phyloP scores from a whole-genome alignment of 2,797 vertebrate genomes.

The Lagorchestes hirsutus region DNA sequence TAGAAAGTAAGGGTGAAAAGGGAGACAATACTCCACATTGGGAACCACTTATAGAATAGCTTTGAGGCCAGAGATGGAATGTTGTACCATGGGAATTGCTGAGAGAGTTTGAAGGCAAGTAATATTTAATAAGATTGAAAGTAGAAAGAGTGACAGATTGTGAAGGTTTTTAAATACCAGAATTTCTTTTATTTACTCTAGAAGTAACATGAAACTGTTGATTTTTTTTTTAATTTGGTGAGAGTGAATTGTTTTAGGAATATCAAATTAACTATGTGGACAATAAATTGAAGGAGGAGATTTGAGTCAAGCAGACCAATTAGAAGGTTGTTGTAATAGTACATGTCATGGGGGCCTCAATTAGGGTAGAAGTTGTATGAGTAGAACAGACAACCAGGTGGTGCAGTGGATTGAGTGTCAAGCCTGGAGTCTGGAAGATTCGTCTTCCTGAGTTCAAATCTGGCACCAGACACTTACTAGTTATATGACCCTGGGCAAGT shows the following conservation, averaged over 20 bases:
- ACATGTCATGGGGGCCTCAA: neutral
- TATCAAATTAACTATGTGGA: neutral
- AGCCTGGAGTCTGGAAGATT: neutral
- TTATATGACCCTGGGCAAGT: neutral
- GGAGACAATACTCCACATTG: neutral
- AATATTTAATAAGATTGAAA: neutral
- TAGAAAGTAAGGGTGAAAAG: neutral
- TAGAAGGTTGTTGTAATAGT: neutral
- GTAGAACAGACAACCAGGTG: neutral
- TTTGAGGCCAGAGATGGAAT: neutral
- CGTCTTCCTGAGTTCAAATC: neutral
- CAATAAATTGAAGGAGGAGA: neutral
- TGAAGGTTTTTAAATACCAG: neutral
- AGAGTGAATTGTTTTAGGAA: neutral
- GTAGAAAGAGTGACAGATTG: neutral
- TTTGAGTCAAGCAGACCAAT: neutral
- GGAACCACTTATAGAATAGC: neutral
- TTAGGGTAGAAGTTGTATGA: neutral
- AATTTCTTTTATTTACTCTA: neutral
- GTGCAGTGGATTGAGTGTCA: neutral
- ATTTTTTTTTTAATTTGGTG: neutral
- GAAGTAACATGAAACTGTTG: neutral
- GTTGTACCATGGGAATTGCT: neutral
- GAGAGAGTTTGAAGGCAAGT: neutral
- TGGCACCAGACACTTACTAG: neutral